phyloP scores from a whole-genome alignment of 2,888 invertebrate species.

The Yponomeuta cagnagella region DNA sequence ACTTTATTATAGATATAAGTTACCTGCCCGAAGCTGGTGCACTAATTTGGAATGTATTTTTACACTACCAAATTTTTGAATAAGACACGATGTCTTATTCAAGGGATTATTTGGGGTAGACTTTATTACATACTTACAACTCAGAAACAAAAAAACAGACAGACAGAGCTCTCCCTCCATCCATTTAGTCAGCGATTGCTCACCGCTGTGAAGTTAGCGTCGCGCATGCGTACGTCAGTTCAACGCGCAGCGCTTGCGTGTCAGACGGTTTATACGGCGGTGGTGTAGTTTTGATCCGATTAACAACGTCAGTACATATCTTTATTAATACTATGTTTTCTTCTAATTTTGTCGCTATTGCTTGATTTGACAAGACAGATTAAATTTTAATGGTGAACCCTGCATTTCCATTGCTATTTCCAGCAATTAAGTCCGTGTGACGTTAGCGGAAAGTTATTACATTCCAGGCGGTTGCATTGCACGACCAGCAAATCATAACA shows the following conservation, averaged over 20 bases:
- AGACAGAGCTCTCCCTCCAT: constrained; percentile 8
- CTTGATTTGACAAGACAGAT: constrained; percentile 42
- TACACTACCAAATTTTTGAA: too few relatives aligned
- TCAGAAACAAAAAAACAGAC: background rate
- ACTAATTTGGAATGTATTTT: too few relatives aligned
- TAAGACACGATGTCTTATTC: background rate
- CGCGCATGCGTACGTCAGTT: constrained; percentile 68
- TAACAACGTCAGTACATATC: constrained; percentile 68
- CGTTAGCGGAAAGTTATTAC: constrained; percentile 13
- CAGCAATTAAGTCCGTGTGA: constrained; percentile 12
- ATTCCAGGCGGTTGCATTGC: constrained; percentile 16
- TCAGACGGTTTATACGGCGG: constrained; percentile 73
- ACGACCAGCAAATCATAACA: constrained; percentile 14
- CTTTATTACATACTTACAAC: background rate
- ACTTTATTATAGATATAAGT: too few relatives aligned
- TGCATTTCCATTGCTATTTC: background rate
- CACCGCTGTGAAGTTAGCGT: constrained; percentile 57
- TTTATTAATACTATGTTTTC: constrained; percentile 28
- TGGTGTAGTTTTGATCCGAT: constrained; percentile 73
- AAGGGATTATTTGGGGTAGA: background rate
- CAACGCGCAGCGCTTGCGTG: constrained; percentile 73
- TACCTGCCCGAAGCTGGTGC: too few relatives aligned
- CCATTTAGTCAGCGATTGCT: constrained; percentile 1
- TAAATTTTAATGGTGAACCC: background rate
- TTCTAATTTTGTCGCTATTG: constrained; percentile 30